These are phyloP conservation scores for Drosophila watanabei DNA, from an alignment of 1,140 invertebrate species.

Conservation along the genomic window DNA sequence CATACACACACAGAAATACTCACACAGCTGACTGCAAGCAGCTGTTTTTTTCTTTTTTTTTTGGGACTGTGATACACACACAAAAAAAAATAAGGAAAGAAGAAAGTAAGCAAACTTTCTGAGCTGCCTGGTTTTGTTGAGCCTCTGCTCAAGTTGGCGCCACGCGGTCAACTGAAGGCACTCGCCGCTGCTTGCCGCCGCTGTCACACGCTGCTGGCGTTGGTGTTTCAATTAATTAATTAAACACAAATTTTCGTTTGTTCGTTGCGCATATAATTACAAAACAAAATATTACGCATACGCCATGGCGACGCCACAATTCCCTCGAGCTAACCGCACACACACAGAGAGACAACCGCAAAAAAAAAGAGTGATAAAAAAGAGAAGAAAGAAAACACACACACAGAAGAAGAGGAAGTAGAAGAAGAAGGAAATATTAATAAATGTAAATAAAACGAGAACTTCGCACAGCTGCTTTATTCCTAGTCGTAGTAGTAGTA, in stretches of 20 bases:
- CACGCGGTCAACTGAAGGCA: conserved; percentile 66
- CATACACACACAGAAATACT: not conserved
- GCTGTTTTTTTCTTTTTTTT: conserved; percentile 47
- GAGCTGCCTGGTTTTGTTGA: conserved; percentile 13
- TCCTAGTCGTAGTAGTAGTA: not conserved
- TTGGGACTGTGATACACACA: not conserved
- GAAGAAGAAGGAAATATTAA: conserved; percentile 35
- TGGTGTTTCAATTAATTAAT: conserved; percentile 75
- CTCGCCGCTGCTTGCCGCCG: conserved; percentile 8
- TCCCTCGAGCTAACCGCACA: conserved; percentile 43
- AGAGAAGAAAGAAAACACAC: not conserved
- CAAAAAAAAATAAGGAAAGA: not conserved
- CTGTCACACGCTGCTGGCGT: conserved; percentile 6
- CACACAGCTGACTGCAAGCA: conserved; percentile 49
- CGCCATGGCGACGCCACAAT: conserved; percentile 61
- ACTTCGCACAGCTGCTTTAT: conserved; percentile 49
- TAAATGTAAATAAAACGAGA: conserved; percentile 55
- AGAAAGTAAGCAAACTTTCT: not conserved
- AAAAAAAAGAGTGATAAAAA: conserved; percentile 16
- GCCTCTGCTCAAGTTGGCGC: conserved; percentile 67
- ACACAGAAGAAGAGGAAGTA: not conserved
- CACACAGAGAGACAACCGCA: conserved; percentile 1
- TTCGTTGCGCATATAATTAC: conserved; percentile 67
- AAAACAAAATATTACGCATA: conserved; percentile 77
- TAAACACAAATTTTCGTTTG: conserved; percentile 69